Conservation (phyloP, 92 coral and sea anemone species). For the Heliopora coerulea region DNA sequence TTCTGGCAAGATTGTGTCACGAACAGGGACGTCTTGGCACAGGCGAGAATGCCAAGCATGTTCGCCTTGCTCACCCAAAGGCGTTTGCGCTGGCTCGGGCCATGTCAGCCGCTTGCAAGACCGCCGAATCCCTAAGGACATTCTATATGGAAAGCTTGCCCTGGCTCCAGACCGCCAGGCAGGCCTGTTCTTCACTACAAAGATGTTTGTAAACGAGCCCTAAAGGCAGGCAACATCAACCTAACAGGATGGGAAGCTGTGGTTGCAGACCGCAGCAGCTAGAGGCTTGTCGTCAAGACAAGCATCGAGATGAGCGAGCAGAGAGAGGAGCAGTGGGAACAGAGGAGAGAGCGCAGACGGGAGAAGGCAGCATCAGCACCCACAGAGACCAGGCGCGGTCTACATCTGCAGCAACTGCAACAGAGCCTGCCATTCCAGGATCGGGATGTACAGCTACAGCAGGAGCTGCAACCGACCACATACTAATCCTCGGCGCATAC, state of each 20-base stretch:
- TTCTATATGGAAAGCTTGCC: constrained; percentile 37
- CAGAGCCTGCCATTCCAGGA: constrained; percentile 42
- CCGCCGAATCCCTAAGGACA: constrained; percentile 43
- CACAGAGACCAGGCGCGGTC: neutral
- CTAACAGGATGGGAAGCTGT: neutral
- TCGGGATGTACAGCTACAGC: constrained; percentile 5
- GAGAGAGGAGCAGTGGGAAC: constrained; percentile 20
- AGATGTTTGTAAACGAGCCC: constrained; percentile 36
- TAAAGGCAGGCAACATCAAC: neutral
- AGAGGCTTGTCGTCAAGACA: neutral
- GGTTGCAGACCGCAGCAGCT: constrained; percentile 4
- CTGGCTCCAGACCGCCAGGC: constrained; percentile 37
- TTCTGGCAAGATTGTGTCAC: constrained; percentile 48
- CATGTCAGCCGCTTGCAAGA: constrained; percentile 47
- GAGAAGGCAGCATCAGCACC: neutral
- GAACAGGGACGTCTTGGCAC: constrained; percentile 36
- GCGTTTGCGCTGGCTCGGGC: constrained; percentile 55
- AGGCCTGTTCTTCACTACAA: constrained; percentile 35
- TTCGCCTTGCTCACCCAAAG: constrained; percentile 46
- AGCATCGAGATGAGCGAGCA: neutral
- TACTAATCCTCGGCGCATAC: too few species aligned
- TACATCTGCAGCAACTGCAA: constrained; percentile 4
- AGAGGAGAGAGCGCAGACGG: constrained; percentile 20
- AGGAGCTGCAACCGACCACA: neutral
- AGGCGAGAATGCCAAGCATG: constrained; percentile 45